phyloP scores from a whole-genome alignment of 2,888 invertebrate genomes.

The Suillia variegata region DNA sequence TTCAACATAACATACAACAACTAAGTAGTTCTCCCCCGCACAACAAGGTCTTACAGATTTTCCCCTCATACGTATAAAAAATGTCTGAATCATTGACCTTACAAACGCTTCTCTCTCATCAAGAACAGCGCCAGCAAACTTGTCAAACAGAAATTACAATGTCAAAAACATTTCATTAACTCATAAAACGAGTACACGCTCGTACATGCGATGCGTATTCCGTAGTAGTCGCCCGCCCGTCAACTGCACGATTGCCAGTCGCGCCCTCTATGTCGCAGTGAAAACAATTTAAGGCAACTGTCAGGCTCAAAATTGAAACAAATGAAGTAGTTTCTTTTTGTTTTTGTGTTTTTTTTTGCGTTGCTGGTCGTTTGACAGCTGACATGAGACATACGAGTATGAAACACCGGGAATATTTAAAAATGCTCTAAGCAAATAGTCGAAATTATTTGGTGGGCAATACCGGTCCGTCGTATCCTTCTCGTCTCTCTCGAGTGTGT shows the following conservation, averaged over 20 bases:
- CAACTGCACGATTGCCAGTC: neutral
- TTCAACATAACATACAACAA: too few relatives aligned
- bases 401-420: too few relatives aligned
- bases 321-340: neutral
- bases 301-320: neutral
- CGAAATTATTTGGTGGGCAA: too few relatives aligned
- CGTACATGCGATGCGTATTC: too few relatives aligned
- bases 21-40: neutral
- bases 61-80: neutral
- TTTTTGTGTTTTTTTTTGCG: too few relatives aligned
- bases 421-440: too few relatives aligned
- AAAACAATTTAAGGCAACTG: slow-evolving; percentile 12
- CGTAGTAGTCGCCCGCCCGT: too few relatives aligned
- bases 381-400: neutral
- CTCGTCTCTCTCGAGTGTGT: too few relatives aligned
- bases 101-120: neutral
- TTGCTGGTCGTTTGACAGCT: too few relatives aligned
- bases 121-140: neutral
- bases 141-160: slow-evolving; percentile 9
- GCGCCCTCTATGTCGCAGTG: too few relatives aligned
- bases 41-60: too few relatives aligned
- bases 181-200: neutral
- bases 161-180: slow-evolving; percentile 13
- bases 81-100: slow-evolving; percentile 9
- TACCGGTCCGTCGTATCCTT: too few relatives aligned